A percentile compares a stretch with the other conserved stretches of the same genome.
These are phyloP conservation scores for Phthorimaea operculella DNA, from an alignment of 1,140 invertebrate genomes.

Conservation along the genomic window DNA sequence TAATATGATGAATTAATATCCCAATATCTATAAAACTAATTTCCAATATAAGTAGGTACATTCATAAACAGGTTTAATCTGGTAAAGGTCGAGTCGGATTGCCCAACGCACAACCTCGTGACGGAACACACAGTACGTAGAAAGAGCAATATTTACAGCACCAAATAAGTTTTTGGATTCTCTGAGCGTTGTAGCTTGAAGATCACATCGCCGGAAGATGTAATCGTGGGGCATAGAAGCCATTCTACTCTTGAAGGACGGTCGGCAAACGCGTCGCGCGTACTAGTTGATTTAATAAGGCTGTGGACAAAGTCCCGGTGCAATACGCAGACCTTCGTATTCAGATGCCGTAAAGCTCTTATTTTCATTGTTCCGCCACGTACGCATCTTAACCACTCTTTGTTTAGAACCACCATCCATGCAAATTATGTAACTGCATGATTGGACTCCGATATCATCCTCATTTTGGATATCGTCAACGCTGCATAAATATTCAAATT, in stretches of 20 bases:
- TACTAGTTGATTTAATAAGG: conserved; percentile 38
- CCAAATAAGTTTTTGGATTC: conserved; percentile 21
- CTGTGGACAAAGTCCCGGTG: conserved; percentile 9
- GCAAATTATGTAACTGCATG: not conserved
- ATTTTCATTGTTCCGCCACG: conserved; percentile 20
- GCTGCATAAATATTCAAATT: not conserved
- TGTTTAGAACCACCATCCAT: conserved; percentile 9
- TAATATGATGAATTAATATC: no score
- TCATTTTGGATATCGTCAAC: not conserved
- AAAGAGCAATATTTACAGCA: not conserved
- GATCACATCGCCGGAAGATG: conserved; percentile 37
- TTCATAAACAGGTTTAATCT: no score
- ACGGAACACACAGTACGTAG: not conserved
- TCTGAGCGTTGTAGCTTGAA: conserved; percentile 19
- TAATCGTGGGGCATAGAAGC: conserved; percentile 24
- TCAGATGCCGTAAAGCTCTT: not conserved
- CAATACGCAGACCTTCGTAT: conserved; percentile 3
- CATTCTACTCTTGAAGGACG: conserved; percentile 43
- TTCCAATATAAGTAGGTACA: no score
- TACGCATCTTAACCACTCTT: conserved; percentile 14
- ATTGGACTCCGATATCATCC: no score
- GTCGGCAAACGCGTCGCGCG: conserved; percentile 32
- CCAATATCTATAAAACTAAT: no score
- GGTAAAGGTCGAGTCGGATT: not conserved
- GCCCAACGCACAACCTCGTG: not conserved